Percentiles rank a stretch among this genome's conserved stretches.
These are phyloP conservation scores for Galeopsomyia nigrocyanea DNA, from an alignment of 2,888 invertebrate species.

Conservation along the genomic window DNA sequence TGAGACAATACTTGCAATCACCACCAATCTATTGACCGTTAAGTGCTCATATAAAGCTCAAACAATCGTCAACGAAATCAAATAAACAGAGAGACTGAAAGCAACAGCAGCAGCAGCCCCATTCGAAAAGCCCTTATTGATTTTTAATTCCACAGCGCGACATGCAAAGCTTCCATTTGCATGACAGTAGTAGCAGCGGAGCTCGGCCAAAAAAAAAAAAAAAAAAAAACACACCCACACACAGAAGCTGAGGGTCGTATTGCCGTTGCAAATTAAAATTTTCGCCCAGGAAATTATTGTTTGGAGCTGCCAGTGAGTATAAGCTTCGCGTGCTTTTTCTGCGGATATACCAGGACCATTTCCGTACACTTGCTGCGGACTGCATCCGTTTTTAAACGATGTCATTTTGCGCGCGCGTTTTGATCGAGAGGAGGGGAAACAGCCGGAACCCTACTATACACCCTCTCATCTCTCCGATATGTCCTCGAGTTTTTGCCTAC, in stretches of 20 bases:
- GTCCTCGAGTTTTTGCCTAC: background rate
- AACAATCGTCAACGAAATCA: conserved; percentile 6
- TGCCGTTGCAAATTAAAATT: conserved; percentile 28
- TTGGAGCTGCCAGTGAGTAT: background rate
- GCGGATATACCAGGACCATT: conserved; percentile 33
- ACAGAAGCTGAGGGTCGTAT: background rate
- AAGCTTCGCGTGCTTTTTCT: conserved; percentile 19
- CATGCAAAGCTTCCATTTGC: conserved; percentile 19
- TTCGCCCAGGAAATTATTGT: conserved; percentile 41
- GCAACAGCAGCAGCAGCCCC: background rate
- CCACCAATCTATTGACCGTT: no score
- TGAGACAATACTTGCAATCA: no score
- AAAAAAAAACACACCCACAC: background rate
- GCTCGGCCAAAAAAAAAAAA: background rate
- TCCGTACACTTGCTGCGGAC: conserved; percentile 39
- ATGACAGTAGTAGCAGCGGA: conserved; percentile 17
- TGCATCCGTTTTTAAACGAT: conserved; percentile 45
- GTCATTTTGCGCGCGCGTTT: conserved; percentile 41
- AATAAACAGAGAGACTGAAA: background rate
- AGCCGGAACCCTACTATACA: background rate
- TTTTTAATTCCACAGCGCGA: conserved; percentile 28
- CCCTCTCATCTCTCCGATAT: background rate
- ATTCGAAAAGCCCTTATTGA: conserved; percentile 18
- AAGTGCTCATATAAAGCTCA: background rate
- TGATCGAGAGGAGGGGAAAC: conserved; percentile 31